A percentile compares a stretch with the other conserved stretches of the same genome.
Evolutionary conservation across 2,797 vertebrate species (phyloP).

Genomic region (Arctocebus calabarensis): DNA sequence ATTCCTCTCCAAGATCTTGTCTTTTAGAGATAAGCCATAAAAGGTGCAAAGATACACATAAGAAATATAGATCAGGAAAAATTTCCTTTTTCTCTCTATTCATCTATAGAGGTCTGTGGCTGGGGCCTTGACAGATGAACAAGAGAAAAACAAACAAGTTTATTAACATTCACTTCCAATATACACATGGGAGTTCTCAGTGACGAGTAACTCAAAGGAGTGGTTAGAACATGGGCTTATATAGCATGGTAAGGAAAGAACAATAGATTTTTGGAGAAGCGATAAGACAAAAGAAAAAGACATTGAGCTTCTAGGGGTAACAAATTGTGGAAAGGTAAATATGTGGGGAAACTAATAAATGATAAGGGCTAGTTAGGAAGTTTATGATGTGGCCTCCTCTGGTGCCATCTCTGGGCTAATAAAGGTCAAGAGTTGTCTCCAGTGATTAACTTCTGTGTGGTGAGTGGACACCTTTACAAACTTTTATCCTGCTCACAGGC

Average conservation of each 20-base stretch:
- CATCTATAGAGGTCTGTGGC: background rate
- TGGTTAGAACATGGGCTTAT: background rate
- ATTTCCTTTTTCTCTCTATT: background rate
- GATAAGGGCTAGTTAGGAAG: background rate
- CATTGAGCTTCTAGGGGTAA: background rate
- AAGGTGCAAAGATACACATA: background rate
- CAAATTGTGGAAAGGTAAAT: background rate
- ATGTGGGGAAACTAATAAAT: background rate
- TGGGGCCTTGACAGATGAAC: background rate
- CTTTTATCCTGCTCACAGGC: background rate
- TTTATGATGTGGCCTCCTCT: background rate
- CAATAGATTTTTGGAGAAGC: background rate
- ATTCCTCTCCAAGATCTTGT: background rate
- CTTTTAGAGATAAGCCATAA: constrained; percentile 35
- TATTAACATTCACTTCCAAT: background rate
- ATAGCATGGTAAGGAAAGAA: background rate
- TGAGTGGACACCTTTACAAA: background rate
- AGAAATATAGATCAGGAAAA: background rate
- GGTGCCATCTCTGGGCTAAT: background rate
- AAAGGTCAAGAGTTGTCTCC: background rate
- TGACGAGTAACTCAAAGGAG: background rate
- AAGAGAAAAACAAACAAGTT: background rate
- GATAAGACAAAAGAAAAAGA: background rate
- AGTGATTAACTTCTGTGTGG: background rate
- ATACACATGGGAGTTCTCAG: background rate